Percentiles rank a stretch among this genome's conserved stretches.
phyloP scores from a whole-genome alignment of 2,113 vertebrate genomes.

The Chloroceryle aenea region DNA sequence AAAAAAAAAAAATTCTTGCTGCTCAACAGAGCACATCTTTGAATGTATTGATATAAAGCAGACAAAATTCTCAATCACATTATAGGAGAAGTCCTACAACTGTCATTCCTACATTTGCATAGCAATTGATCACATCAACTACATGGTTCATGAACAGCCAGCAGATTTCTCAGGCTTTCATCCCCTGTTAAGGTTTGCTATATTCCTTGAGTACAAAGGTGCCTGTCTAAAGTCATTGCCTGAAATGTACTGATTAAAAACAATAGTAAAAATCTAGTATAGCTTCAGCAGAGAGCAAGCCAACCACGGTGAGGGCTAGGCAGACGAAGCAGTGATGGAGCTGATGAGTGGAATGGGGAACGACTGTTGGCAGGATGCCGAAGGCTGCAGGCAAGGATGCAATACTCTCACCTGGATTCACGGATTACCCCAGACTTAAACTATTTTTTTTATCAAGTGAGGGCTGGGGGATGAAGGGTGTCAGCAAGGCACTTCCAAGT shows the following conservation, averaged over 20 bases:
- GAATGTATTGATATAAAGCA: slow-evolving; percentile 13
- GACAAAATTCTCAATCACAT: background rate
- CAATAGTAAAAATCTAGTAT: background rate
- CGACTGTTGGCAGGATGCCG: background rate
- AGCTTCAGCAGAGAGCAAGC: background rate
- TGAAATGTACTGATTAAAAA: background rate
- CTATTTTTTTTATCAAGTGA: background rate
- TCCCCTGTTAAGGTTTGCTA: background rate
- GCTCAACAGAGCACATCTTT: background rate
- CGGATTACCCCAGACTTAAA: background rate
- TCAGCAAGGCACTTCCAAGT: background rate
- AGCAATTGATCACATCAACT: background rate
- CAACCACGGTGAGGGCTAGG: background rate
- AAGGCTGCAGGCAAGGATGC: background rate
- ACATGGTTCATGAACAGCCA: background rate
- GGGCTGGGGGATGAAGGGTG: background rate
- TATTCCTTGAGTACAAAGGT: background rate
- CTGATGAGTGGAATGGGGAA: background rate
- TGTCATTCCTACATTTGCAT: background rate
- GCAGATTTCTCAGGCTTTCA: background rate
- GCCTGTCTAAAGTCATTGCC: background rate
- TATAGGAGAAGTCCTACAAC: background rate
- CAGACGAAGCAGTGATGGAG: background rate
- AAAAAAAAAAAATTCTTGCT: background rate
- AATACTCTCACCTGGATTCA: background rate